Evolutionary conservation across 1,140 invertebrate genomes (phyloP), one percentile per base, ranked within the genome.

Genomic region (Coptotermes formosanus): DNA sequence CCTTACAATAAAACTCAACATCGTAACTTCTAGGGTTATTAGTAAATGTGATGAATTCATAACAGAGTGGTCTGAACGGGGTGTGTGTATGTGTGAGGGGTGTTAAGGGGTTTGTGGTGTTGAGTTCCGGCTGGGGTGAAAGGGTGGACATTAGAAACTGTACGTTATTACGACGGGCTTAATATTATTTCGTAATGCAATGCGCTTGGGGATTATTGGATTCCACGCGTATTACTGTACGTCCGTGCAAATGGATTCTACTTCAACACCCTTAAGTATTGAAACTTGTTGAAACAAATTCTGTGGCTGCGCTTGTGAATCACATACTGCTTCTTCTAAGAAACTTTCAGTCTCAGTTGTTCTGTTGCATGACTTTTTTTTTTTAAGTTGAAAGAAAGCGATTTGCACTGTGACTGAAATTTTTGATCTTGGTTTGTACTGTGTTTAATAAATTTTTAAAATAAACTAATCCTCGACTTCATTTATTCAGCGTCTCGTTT

Each of bases 31-130:
- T 30, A 25, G 83, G 32, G 83, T 45, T 84, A 84, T 84, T 84
- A 84, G 83, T 25, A 55, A 59, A 84, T 84, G 83, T 84, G 83
- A 84, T 84, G 83, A 84, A 84, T 84, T 55, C 83, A 84, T 84
- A 84, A 84, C 45, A 84, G 48, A 12, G 21, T 48, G 55, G 55
- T 19, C 48, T n/a, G 48, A n/a, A 48, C n/a, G 11, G 83, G 81
- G 81, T 38, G 38, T 38, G 38, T 38, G 81, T 38, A 4, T 38
- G 38, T 38, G 38, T 38, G 38, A 38, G 38, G 38, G 38, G 38
- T 2, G 38, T 38, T 38, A 82, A 23, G 81, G 81, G 30, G 14
- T 7, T 45, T 21, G n/a, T 84, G 83, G n/a, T 45, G 83, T 38
- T 84, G 83, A 25, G 43, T 23, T 52, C 21, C 12, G 43, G 8